Evolutionary conservation across 2,888 invertebrate genomes (phyloP).

Genomic region (Cephus rjabovi): DNA sequence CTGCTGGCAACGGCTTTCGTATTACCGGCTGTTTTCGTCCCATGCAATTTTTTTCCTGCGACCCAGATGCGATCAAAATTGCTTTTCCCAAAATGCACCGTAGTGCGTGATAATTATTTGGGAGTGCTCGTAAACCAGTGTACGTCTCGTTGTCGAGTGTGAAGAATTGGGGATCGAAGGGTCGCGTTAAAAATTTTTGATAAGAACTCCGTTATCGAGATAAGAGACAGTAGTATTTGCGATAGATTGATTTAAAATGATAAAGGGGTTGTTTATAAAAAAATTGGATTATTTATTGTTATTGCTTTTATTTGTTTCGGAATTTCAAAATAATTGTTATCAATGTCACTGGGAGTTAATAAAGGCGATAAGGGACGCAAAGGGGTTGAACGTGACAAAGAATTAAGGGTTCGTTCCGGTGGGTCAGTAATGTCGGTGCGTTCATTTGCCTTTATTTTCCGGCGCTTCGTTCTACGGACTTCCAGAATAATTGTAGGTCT

Average conservation of each 20-base stretch:
- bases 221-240: not conserved
- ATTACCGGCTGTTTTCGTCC: not conserved
- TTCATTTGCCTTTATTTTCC: slow-evolving; percentile 27
- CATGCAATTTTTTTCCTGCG: not conserved
- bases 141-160: not conserved
- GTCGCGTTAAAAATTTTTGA: not conserved
- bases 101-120: not conserved
- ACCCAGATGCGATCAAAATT: not conserved
- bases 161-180: not conserved
- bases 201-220: not conserved
- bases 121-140: not conserved
- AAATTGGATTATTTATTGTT: not conserved
- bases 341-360: not conserved
- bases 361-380: not conserved
- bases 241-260: not conserved
- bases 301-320: not conserved
- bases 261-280: not conserved
- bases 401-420: slow-evolving; percentile 32
- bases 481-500: slow-evolving; percentile 11
- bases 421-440: slow-evolving; percentile 36
- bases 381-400: not conserved
- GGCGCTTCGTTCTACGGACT: slow-evolving; percentile 6
- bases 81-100: not conserved
- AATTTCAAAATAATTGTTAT: not conserved
- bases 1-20: not conserved